Evolutionary conservation across 2,797 vertebrate species (phyloP), one percentile per base, ranked within the genome.

Genomic region (Pyrocephalus nanus): DNA sequence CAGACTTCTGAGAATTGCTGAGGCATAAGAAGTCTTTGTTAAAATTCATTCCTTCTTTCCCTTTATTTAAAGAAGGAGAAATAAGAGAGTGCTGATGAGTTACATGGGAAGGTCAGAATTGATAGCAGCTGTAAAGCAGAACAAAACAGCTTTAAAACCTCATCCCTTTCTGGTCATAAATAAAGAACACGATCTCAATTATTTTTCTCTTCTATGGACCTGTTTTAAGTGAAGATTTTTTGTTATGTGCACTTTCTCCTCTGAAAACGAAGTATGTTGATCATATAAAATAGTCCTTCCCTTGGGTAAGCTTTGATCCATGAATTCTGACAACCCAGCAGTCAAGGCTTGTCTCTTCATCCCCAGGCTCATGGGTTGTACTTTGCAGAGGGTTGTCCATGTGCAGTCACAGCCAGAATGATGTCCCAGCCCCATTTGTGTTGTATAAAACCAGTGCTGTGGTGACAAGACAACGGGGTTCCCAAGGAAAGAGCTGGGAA

Each of bases 71-170:
- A 93, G 57, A 53, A 40, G 42, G 47, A 87, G 81, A 61, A 93
- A 50, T 73, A 58, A 69, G 91, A 81, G 58, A 45, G n/a, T 77
- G 75, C 54, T 84, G 82, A 84, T 72, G 78, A 92, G 84, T 70
- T 96, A 32, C 69, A 86, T 3, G 43, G 75, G 88, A 93, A 96
- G 85, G 79, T 94, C 87, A 92, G 81, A 80, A 92, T 51, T 95
- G 84, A 93, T 74, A 91, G 89, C 69, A 74, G 65, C 80, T 86
- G 42, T 93, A 91, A 92, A 86, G 66, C 61, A 64, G 77, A 93
- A 66, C 10, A 74, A 90, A 93, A 88, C 47, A 7, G 5, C 82
- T 88, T 83, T 85, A 80, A 91, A 88, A 79, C 19, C 32, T 67
- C 45, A 30, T 89, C 55, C 55, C 38, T 83, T 82, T 50, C 72